Evolutionary conservation across 2,888 invertebrate genomes (phyloP).

Genomic region (Ochropleura plecta): DNA sequence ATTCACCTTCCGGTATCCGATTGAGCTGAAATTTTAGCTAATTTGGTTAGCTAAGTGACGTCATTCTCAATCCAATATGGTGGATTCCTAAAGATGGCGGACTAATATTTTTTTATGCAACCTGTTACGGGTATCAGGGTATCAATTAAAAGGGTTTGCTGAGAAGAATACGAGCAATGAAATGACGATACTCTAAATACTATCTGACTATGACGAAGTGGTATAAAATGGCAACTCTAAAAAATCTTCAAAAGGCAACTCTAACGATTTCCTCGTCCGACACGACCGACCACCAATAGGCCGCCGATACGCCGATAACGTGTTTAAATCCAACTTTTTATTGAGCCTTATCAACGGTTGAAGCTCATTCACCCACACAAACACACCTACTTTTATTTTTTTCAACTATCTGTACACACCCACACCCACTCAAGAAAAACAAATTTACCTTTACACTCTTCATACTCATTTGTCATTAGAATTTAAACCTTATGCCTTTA

Average conservation of each 20-base stretch:
- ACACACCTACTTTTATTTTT: conserved; percentile 70
- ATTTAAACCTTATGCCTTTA: conserved; percentile 30
- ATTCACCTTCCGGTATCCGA: no score
- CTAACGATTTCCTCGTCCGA: conserved; percentile 59
- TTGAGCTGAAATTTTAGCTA: no score
- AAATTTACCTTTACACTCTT: conserved; percentile 30
- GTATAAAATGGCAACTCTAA: neutral
- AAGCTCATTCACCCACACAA: conserved; percentile 82
- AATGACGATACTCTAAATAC: no score
- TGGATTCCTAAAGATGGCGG: no score
- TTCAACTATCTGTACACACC: conserved; percentile 54
- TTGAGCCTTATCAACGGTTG: conserved; percentile 81
- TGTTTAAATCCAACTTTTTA: conserved; percentile 88
- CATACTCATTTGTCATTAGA: conserved; percentile 24
- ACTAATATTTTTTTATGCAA: no score
- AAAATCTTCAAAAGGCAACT: conserved; percentile 53
- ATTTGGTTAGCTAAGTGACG: no score
- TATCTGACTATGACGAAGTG: neutral
- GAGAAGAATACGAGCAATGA: no score
- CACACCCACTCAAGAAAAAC: conserved; percentile 58
- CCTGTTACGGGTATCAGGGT: no score
- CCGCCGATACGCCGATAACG: conserved; percentile 80
- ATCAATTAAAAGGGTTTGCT: no score
- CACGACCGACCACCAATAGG: conserved; percentile 78
- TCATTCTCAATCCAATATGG: no score